phyloP scores from a whole-genome alignment of 2,888 invertebrate species.

The Diplazon laetatorius region DNA sequence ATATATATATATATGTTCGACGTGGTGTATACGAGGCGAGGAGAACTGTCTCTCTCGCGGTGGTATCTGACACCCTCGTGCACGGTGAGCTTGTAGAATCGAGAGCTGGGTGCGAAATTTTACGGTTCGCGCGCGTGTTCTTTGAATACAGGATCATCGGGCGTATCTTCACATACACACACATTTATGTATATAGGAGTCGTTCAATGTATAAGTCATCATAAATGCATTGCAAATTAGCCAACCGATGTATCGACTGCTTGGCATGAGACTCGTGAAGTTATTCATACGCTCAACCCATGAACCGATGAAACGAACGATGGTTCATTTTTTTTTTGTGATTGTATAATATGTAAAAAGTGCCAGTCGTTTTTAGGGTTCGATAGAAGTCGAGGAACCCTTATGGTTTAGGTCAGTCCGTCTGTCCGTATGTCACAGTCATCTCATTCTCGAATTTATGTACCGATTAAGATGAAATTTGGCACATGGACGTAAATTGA shows the following conservation, averaged over 20 bases:
- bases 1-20: too few relatives aligned
- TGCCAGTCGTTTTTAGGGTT: too few relatives aligned
- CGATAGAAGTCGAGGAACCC: too few relatives aligned
- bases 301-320: not conserved
- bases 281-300: not conserved
- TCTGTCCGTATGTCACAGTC: too few relatives aligned
- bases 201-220: constrained; percentile 44
- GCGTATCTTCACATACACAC: too few relatives aligned
- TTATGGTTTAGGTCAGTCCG: too few relatives aligned
- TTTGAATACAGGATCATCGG: constrained; percentile 9
- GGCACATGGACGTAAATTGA: too few relatives aligned
- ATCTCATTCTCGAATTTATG: too few relatives aligned
- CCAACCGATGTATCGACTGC: constrained; percentile 8
- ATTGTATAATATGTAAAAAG: too few relatives aligned
- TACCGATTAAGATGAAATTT: too few relatives aligned
- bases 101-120: constrained; percentile 6
- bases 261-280: not conserved
- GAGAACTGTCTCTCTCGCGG: constrained; percentile 28
- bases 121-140: not conserved
- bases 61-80: constrained; percentile 48
- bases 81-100: constrained; percentile 36
- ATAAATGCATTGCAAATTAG: constrained; percentile 45
- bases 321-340: not conserved
- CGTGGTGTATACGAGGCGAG: too few relatives aligned
- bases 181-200: too few relatives aligned